Evolutionary conservation across 1,140 invertebrate species (phyloP), one percentile per base, ranked within the genome.

Genomic region (Euschistus heros): DNA sequence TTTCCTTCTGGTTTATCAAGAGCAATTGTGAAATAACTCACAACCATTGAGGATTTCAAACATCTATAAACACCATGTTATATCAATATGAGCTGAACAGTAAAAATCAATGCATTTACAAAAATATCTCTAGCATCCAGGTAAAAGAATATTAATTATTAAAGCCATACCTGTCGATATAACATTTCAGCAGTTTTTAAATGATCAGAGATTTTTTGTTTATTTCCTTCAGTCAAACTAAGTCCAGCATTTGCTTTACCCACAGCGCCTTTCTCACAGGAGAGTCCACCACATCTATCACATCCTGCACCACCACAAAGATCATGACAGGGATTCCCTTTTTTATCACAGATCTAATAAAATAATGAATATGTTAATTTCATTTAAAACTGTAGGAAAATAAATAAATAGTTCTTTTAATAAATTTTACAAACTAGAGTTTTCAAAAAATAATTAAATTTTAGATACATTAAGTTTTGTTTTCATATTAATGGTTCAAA

Each of bases 301-400:
- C 95, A 98, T 0, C 92, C 92, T 50, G 92, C 94, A 20, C 95
- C 95, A 37, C 95, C 95, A 78, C 95, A 98, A 33, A 94, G 80
- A 61, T 76, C 74, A 73, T 97, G 92, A 75, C 95, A 98, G 46
- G 87, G 86, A 71, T 91, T 84, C 26, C 90, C 91, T 33, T 80
- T 82, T 71, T 86, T 84, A 68, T 92, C 94, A 77, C 95, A 98
- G 74, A 98, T 89, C 76, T 89, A 78, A 10, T 71, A 68, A 72
- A 72, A 52, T 54, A 62, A 67, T n/a, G 15, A 42, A 4, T 37
- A 37, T 6, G 10, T 37, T 37, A 37, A 4, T 37, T 37, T 37
- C n/a, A n/a, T 24, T 60, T 6, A 6, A 26, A 24, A 59, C 2
- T 60, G 15, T 6, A 7, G 13, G 26, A 13, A 60, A 1, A 60